Conservation (phyloP, 2,888 invertebrate species). For the Ormia ochracea region DNA sequence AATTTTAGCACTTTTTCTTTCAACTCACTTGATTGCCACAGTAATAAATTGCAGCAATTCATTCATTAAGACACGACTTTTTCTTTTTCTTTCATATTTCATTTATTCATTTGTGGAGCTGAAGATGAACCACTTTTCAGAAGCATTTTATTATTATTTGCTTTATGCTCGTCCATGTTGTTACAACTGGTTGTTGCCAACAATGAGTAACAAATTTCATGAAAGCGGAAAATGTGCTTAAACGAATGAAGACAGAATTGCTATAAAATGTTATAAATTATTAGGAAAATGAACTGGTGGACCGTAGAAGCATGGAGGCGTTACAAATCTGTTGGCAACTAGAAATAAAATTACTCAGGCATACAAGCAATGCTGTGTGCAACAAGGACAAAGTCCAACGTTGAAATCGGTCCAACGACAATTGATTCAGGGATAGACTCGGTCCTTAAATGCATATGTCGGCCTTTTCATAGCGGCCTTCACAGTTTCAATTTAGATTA, state of each 20-base stretch:
- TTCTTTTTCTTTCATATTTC: background rate
- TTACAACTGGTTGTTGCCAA: conserved; percentile 13
- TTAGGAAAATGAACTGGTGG: conserved; percentile 22
- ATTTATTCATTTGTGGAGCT: background rate
- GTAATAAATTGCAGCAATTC: conserved; percentile 59
- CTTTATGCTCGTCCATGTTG: background rate
- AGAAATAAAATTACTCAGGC: too few relatives aligned
- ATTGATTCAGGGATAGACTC: too few relatives aligned
- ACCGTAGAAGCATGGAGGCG: background rate
- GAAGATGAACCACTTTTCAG: conserved; percentile 3
- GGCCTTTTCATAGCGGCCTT: too few relatives aligned
- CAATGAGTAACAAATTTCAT: conserved; percentile 36
- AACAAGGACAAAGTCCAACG: too few relatives aligned
- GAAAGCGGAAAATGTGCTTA: background rate
- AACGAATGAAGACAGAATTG: conserved; percentile 15
- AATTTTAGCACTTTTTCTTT: background rate
- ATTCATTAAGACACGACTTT: conserved; percentile 29
- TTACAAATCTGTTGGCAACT: too few relatives aligned
- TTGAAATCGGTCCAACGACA: too few relatives aligned
- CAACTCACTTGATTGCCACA: conserved; percentile 18
- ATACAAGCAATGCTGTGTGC: too few relatives aligned
- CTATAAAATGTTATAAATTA: conserved; percentile 48
- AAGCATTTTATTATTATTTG: background rate
- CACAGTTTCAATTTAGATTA: too few relatives aligned
- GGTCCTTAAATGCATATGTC: too few relatives aligned